phyloP scores from a whole-genome alignment of 2,888 invertebrate genomes.

The Mycogona germanica region DNA sequence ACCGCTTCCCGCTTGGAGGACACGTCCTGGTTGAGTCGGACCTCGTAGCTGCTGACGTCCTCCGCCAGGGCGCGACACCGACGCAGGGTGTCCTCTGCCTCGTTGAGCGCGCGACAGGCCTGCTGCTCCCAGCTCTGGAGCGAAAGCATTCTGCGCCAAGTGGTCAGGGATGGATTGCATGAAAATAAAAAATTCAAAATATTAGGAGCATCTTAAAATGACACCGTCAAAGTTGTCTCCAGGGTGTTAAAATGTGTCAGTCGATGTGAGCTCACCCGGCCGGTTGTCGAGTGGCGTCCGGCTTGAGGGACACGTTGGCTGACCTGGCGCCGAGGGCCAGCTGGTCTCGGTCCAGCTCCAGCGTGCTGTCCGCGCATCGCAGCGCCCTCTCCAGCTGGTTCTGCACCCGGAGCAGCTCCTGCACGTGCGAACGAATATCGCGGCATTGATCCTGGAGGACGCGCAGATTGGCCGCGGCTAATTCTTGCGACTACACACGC shows the following conservation, averaged over 20 bases:
- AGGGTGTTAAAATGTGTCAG: background rate
- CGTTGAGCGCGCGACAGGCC: background rate
- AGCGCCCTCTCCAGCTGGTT: background rate
- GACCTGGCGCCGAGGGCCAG: background rate
- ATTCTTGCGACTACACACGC: no score
- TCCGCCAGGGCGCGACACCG: background rate
- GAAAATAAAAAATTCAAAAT: no score
- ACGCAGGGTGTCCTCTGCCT: background rate
- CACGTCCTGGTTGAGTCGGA: background rate
- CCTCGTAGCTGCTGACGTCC: no score
- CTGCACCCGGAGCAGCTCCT: no score
- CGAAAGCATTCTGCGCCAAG: background rate
- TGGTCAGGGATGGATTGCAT: no score
- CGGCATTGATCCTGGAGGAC: no score
- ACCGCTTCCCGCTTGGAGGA: background rate
- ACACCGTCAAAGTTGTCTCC: no score
- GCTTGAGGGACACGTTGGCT: background rate
- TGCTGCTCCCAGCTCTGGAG: background rate
- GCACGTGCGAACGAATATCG: no score
- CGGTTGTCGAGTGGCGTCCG: no score
- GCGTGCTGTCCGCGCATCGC: background rate
- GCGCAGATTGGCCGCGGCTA: no score
- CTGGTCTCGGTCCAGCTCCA: background rate
- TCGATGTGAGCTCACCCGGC: background rate
- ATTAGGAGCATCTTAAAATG: no score